A percentile compares a stretch with the other conserved stretches of the same genome.
Evolutionary conservation across 2,888 invertebrate species (phyloP).

Genomic region (Sphaeridia pumilis): DNA sequence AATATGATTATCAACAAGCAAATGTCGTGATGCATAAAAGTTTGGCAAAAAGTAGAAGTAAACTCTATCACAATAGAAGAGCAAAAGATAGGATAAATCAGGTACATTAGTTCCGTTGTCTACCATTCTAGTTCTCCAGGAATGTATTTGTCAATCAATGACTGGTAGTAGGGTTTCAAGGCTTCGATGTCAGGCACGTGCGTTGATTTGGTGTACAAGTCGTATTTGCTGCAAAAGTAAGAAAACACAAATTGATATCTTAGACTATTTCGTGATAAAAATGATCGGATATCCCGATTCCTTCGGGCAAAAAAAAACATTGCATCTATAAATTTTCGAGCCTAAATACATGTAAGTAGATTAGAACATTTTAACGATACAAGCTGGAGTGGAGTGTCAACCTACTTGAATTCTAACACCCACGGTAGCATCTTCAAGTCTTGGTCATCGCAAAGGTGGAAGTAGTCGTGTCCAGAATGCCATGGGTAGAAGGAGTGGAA

Average conservation of each 20-base stretch:
- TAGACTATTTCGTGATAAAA: no score
- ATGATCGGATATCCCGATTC: no score
- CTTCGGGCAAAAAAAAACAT: no score
- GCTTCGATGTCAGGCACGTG: conserved; percentile 68
- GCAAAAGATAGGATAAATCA: no score
- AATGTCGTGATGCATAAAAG: no score
- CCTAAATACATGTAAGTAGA: no score
- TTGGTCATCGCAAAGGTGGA: conserved; percentile 58
- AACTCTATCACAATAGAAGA: no score
- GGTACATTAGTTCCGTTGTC: no score
- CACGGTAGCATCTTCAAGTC: conserved; percentile 67
- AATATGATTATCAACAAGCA: no score
- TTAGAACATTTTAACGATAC: background rate
- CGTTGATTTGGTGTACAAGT: conserved; percentile 82
- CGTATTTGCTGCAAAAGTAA: conserved; percentile 89
- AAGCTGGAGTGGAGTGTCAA: no score
- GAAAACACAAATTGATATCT: conserved; percentile 20
- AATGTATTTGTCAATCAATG: conserved; percentile 79
- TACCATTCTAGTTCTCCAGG: conserved; percentile 69
- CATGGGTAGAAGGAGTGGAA: conserved; percentile 98
- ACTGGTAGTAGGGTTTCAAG: conserved; percentile 84
- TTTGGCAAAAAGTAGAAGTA: no score
- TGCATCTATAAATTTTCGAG: no score
- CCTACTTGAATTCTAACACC: conserved; percentile 83
- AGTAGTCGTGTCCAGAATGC: conserved; percentile 81